Base-by-base conservation (phyloP, 2,888 invertebrate species). In the Netelia virgata region DNA sequence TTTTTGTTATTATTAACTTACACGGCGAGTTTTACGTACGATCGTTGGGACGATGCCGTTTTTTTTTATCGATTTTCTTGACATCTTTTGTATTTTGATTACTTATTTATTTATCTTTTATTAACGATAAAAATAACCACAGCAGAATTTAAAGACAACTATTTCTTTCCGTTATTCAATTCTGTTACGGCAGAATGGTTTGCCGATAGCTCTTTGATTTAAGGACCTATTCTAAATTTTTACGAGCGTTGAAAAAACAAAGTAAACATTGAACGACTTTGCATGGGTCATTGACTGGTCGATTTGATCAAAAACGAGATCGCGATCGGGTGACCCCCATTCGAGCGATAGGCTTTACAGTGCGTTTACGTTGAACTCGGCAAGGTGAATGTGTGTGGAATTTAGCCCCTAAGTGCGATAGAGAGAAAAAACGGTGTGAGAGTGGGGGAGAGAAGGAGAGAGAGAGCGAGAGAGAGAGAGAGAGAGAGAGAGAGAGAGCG, bases 311-410 rank as follows among this genome's bases (percentile, higher is more conserved):
- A 47, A 47, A 47, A 47, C 3, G 2, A 47, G 14, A 47, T 47
- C 47, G 2, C 47, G 47, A 47, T 47, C 47, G 47, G 14, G 47
- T 47, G 11, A 14, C 47, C 14, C 47, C 14, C 47, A 6, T 47
- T 47, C 11, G 47, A 47, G 10, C 11, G 14, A 47, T 47, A 14
- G 47, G 47, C 14, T 47, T 47, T 14, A 47, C 47, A 3, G 11
- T 14, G 47, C 14, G 11, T 14, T 47, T 14, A 14, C 10, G 47
- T 9, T 47, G 14, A 47, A 47, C 47, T 47, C 5, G 47, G 18
- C 50, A 63, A 50, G 63, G 53, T 28, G 63, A 74, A 50, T 16
- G 63, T 61, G 63, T 74, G 63, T 20, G 23, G 2, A 14, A 11
- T 28, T 47, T 14, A 47, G 14, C 14, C 11, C 47, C 14, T 14